phyloP scores from a whole-genome alignment of 2,888 invertebrate species.

The Drosophila conformis region DNA sequence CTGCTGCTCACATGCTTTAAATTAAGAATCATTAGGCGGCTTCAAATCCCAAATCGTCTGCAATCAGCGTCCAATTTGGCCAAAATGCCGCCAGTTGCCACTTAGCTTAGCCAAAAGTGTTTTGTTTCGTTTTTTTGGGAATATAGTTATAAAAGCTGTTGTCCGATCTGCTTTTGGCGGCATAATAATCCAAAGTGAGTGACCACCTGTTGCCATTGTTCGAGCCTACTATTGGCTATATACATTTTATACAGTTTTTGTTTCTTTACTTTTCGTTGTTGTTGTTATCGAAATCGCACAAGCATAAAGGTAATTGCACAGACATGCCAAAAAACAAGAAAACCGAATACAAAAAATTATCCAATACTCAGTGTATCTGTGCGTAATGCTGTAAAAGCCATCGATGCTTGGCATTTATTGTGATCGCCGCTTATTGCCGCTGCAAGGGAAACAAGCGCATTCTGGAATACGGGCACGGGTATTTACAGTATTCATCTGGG shows the following conservation, averaged over 20 bases:
- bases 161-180: conserved; percentile 11
- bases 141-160: conserved; percentile 69
- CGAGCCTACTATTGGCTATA: conserved; percentile 28
- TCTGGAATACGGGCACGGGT: conserved; percentile 15
- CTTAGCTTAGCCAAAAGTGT: conserved; percentile 16
- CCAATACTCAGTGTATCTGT: conserved; percentile 61
- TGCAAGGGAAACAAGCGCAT: conserved; percentile 37
- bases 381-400: conserved; percentile 66
- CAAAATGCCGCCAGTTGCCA: conserved; percentile 61
- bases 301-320: conserved; percentile 79
- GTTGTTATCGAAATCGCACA: conserved; percentile 66
- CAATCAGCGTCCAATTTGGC: conserved; percentile 80
- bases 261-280: neutral
- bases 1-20: conserved; percentile 71
- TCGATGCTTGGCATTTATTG: conserved; percentile 80
- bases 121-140: conserved; percentile 8
- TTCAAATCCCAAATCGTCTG: conserved; percentile 69
- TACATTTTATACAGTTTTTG: conserved; percentile 40
- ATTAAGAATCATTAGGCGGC: conserved; percentile 82
- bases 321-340: conserved; percentile 66
- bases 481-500: conserved; percentile 14
- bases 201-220: conserved; percentile 74
- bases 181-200: conserved; percentile 59
- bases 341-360: conserved; percentile 52
- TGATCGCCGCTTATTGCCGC: conserved; percentile 61